Base-by-base conservation (phyloP, 2,888 invertebrate species). In the Ptychoptera contaminata region DNA sequence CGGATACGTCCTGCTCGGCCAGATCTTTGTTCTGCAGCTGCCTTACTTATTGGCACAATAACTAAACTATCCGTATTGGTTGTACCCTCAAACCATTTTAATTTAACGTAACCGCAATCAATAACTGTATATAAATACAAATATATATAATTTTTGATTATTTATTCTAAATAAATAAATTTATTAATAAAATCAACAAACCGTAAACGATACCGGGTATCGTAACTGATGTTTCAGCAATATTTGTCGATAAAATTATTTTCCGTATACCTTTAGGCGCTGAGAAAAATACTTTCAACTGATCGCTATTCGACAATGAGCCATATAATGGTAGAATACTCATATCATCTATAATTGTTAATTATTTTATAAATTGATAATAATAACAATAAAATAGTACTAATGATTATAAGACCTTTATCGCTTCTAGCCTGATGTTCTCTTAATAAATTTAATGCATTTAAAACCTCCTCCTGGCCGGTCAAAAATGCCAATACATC, bases 221-320 rank as follows among this genome's bases (percentile, higher is more conserved):
- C 0, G 97, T 97, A 14, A 97, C 78, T 1, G 94, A 93, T 0
- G 97, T 90, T 66, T 98, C 97, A 0, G 97, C 96, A 43, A 98
- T 86, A 59, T 97, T 97, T 0, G 96, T 97, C 0, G 96, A 86
- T 5, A 97, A 69, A 0, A 98, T 78, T 16, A 96, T 79, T 67
- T 96, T 97, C 29, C 97, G 70, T 0, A 78, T 75, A 31, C 79
- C 79, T 49, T 74, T 73, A 1, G 78, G 77, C 0, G 79, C 71
- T 9, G 68, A 68, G 54, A 81, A 78, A 60, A 94, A 93, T 1
- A 86, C 92, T 57, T 81, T 81, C 46, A 87, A 60, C 61, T 88
- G 84, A 48, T 87, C 84, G 37, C 73, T 67, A 54, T 79, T 75
- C 0, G 92, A 82, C 46, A 97, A 67, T 31, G 88, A 83, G 3